Percentiles rank a stretch among this genome's conserved stretches.
These are phyloP conservation scores for Chaunax sp. DNA, from an alignment of 2,797 vertebrate genomes.

Conservation along the genomic window DNA sequence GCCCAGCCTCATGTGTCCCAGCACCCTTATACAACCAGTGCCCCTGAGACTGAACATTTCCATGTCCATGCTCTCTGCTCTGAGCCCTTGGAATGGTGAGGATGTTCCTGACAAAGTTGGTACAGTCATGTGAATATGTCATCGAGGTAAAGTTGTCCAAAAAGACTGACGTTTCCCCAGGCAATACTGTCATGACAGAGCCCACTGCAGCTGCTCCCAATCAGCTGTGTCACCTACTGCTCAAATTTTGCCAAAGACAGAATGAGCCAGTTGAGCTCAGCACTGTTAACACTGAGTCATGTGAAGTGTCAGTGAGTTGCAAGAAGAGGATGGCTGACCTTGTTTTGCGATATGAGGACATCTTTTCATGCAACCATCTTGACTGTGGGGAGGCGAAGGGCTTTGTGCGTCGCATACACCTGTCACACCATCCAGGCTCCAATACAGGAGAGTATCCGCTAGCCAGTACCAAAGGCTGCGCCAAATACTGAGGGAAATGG, in stretches of 20 bases:
- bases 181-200: constrained; percentile 41
- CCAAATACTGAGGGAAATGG: background rate
- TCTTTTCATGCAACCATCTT: constrained; percentile 22
- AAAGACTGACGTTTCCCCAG: constrained; percentile 18
- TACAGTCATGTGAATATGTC: constrained; percentile 42
- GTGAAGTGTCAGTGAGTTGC: background rate
- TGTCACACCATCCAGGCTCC: constrained; percentile 27
- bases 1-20: too few relatives aligned
- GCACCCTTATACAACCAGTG: too few relatives aligned
- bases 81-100: constrained; percentile 26
- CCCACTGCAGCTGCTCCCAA: constrained; percentile 14
- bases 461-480: too few relatives aligned
- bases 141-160: constrained; percentile 10
- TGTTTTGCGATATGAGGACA: constrained; percentile 8
- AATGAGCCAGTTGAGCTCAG: background rate
- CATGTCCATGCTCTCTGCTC: constrained; percentile 29
- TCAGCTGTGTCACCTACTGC: background rate
- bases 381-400: constrained; percentile 13
- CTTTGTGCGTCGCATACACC: constrained; percentile 22
- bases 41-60: constrained; percentile 5
- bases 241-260: background rate
- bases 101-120: constrained; percentile 20
- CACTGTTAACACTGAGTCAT: background rate
- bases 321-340: constrained; percentile 6
- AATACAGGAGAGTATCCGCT: too few relatives aligned